phyloP scores from a whole-genome alignment of 2,888 invertebrate genomes.

The Chromoteleia sp. region DNA sequence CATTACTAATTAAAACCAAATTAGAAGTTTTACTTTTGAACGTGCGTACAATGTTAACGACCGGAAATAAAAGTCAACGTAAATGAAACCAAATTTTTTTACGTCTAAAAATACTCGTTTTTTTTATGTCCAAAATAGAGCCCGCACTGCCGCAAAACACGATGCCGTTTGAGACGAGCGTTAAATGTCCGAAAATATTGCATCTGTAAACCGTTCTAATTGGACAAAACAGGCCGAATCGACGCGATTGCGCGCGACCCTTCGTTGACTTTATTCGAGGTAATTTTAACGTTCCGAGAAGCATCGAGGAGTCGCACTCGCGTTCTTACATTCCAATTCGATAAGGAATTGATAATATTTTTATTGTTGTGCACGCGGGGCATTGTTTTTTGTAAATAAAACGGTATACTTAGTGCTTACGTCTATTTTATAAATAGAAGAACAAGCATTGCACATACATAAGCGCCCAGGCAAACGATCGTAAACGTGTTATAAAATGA shows the following conservation, averaged over 20 bases:
- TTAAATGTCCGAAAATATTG: slow-evolving; percentile 51
- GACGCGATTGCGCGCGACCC: neutral
- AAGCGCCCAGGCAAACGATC: slow-evolving; percentile 35
- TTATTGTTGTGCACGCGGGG: slow-evolving; percentile 38
- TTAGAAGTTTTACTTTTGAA: slow-evolving; percentile 49
- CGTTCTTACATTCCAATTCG: slow-evolving; percentile 32
- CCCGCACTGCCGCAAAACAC: slow-evolving; percentile 35
- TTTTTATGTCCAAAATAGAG: too few relatives aligned
- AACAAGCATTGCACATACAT: slow-evolving; percentile 39
- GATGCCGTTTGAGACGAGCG: slow-evolving; percentile 22
- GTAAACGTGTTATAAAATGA: slow-evolving; percentile 44
- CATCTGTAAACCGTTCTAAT: slow-evolving; percentile 42
- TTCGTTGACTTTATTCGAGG: slow-evolving; percentile 11
- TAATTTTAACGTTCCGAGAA: slow-evolving; percentile 10
- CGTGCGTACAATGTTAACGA: slow-evolving; percentile 37
- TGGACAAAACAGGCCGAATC: slow-evolving; percentile 22
- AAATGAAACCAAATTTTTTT: slow-evolving; percentile 46
- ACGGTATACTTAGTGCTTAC: slow-evolving; percentile 43
- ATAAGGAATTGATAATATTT: slow-evolving; percentile 28
- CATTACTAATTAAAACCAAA: slow-evolving; percentile 50
- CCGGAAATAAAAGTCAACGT: slow-evolving; percentile 40
- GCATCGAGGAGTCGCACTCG: neutral
- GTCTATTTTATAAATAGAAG: slow-evolving; percentile 66
- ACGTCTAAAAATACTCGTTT: slow-evolving; percentile 39
- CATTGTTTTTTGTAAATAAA: slow-evolving; percentile 56